phyloP scores from a whole-genome alignment of 2,797 vertebrate genomes.

The Ptychobarbus kaznakovi region DNA sequence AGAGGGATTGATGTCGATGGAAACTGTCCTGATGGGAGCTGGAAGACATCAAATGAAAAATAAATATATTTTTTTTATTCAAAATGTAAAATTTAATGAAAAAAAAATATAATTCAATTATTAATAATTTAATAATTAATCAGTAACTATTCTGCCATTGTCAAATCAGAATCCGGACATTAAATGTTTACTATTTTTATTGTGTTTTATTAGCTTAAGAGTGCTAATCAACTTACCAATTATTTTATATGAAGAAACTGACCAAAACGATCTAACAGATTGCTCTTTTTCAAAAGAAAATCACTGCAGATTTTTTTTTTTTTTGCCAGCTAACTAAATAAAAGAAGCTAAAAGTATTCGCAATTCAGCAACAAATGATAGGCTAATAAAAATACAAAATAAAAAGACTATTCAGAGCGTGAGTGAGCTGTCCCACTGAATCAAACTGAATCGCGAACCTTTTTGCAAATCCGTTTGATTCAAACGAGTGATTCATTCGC shows the following conservation, averaged over 20 bases:
- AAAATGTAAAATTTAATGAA: not conserved
- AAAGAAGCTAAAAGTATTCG: not conserved
- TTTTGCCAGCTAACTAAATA: not conserved
- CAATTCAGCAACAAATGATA: not conserved
- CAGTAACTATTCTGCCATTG: not conserved
- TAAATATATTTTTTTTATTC: too few species aligned
- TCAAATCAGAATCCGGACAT: not conserved
- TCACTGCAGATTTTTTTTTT: too few species aligned
- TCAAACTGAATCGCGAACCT: not conserved
- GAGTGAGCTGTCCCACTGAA: not conserved
- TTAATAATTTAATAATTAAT: not conserved
- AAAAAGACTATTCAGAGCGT: not conserved
- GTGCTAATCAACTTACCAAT: not conserved
- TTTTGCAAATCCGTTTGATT: not conserved
- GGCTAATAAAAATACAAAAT: not conserved
- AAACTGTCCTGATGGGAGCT: conserved; percentile 60
- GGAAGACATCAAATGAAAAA: not conserved
- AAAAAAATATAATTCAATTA: not conserved
- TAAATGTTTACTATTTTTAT: not conserved
- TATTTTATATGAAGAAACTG: not conserved
- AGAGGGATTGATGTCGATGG: conserved; percentile 41
- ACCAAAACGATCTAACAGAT: not conserved
- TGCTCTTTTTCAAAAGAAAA: not conserved
- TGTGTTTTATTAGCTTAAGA: not conserved
- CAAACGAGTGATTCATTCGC: not conserved